Evolutionary conservation across 2,113 vertebrate genomes (phyloP).

Genomic region (Fukomys damarensis): DNA sequence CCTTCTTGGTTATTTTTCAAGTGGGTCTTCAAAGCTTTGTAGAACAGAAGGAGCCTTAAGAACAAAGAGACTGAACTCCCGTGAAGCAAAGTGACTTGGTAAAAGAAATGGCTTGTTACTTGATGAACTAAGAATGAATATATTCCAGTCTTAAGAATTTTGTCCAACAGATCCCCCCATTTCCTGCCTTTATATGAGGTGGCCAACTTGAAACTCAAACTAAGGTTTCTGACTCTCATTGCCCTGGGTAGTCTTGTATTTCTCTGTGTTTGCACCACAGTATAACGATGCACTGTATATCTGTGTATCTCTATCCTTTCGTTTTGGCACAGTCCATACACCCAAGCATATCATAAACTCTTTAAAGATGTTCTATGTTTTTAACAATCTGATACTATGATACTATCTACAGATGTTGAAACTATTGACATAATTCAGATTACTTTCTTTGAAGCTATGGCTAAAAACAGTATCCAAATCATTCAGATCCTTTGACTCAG

Average conservation of each 20-base stretch:
- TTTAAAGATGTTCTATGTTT: conserved; percentile 52
- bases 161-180: neutral
- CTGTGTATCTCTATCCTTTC: conserved; percentile 15
- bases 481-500: conserved; percentile 8
- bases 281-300: neutral
- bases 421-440: conserved; percentile 9
- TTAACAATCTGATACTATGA: conserved; percentile 34
- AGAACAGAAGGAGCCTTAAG: conserved; percentile 28
- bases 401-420: conserved; percentile 11
- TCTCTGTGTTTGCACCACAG: conserved; percentile 32
- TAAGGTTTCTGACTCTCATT: neutral
- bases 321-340: conserved; percentile 25
- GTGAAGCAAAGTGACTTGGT: neutral
- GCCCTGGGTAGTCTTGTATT: neutral
- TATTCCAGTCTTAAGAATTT: neutral
- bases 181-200: neutral
- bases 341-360: conserved; percentile 47
- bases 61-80: conserved; percentile 39
- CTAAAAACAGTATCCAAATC: conserved; percentile 55
- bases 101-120: conserved; percentile 44
- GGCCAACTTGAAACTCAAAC: conserved; percentile 5
- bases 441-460: conserved; percentile 43
- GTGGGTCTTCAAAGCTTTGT: neutral
- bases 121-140: neutral
- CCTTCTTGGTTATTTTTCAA: conserved; percentile 2